Conservation (phyloP, 1,140 invertebrate genomes). For the Drosophila ohnishii region DNA sequence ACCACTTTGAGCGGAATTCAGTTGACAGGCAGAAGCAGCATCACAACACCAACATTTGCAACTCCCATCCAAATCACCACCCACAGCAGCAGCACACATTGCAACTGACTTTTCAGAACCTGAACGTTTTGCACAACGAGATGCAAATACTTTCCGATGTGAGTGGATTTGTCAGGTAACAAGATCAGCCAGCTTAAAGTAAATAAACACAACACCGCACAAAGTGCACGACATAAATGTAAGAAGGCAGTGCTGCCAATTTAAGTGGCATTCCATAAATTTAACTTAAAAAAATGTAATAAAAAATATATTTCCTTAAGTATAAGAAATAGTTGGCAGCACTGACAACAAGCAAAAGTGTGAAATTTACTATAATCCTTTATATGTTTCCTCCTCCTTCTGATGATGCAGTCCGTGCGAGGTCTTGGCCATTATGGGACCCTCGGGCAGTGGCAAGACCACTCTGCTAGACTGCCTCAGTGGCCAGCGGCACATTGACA, state of each 20-base stretch:
- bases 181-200: slow-evolving; percentile 48
- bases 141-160: slow-evolving; percentile 89
- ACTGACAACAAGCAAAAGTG: neutral
- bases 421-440: slow-evolving; percentile 92
- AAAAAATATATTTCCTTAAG: neutral
- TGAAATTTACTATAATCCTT: neutral
- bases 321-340: slow-evolving; percentile 7
- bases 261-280: neutral
- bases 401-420: slow-evolving; percentile 86
- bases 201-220: slow-evolving; percentile 16
- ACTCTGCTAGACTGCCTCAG: slow-evolving; percentile 91
- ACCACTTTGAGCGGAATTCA: slow-evolving; percentile 75
- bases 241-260: slow-evolving; percentile 16
- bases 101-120: slow-evolving; percentile 88
- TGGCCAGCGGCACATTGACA: slow-evolving; percentile 87
- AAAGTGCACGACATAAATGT: slow-evolving; percentile 10
- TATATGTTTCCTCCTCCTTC: neutral
- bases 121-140: slow-evolving; percentile 84
- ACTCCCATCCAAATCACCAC: slow-evolving; percentile 31
- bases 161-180: slow-evolving; percentile 87
- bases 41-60: slow-evolving; percentile 76
- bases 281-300: neutral
- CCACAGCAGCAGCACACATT: slow-evolving; percentile 84
- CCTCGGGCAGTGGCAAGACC: slow-evolving; percentile 92
- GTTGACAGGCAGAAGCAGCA: slow-evolving; percentile 26